A percentile compares a stretch with the other conserved stretches of the same genome.
Conservation (phyloP, 2,888 invertebrate genomes). For the Rhabditoides inermis region DNA sequence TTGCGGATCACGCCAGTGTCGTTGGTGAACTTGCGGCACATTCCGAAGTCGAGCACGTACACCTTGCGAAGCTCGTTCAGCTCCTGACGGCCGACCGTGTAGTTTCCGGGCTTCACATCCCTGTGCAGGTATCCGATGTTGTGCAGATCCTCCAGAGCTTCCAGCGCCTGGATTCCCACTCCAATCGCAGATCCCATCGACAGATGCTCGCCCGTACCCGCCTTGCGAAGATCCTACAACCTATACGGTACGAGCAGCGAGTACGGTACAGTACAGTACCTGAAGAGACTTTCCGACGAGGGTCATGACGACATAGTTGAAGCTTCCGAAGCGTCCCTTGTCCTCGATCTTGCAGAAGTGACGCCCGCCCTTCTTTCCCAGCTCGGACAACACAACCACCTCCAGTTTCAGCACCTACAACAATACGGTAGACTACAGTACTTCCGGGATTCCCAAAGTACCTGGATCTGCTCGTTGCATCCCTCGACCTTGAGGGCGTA, state of each 20-base stretch:
- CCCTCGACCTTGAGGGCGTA: constrained; percentile 42
- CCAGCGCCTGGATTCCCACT: constrained; percentile 5
- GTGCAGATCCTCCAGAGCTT: constrained; percentile 5
- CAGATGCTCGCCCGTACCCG: constrained; percentile 3
- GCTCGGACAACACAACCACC: constrained; percentile 37
- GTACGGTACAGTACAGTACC: constrained; percentile 14
- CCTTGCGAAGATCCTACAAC: constrained; percentile 6
- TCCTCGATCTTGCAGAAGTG: constrained; percentile 47
- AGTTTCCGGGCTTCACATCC: constrained; percentile 19
- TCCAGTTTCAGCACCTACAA: constrained; percentile 39
- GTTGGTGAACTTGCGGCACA: constrained; percentile 9
- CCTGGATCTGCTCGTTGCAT: constrained; percentile 31
- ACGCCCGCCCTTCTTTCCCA: constrained; percentile 33
- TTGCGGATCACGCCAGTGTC: constrained; percentile 37
- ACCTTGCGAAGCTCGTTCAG: constrained; percentile 8
- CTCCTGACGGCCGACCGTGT: constrained; percentile 7
- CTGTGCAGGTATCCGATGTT: constrained; percentile 6
- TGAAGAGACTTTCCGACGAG: constrained; percentile 45
- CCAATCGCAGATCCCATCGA: constrained; percentile 2
- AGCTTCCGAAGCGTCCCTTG: constrained; percentile 39
- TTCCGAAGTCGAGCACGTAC: constrained; percentile 7
- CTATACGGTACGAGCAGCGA: too few relatives aligned
- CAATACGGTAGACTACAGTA: not conserved
- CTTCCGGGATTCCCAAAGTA: too few relatives aligned
- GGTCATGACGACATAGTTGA: constrained; percentile 46